Conservation (phyloP, 2,113 vertebrate genomes). For the Plectropomus leopardus region DNA sequence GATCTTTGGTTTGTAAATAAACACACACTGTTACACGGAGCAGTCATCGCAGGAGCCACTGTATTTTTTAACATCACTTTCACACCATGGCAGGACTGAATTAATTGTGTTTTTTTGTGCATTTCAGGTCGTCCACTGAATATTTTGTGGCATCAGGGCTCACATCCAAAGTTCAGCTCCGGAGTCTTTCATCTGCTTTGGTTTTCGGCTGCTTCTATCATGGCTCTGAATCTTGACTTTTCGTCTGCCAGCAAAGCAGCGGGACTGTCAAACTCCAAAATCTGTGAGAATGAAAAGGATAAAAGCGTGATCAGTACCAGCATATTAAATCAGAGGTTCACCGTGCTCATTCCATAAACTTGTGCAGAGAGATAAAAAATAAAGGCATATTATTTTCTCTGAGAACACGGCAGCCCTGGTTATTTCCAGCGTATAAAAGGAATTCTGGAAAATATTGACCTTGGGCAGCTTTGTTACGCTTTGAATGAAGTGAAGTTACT, state of each 20-base stretch:
- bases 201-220: slow-evolving; percentile 91
- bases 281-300: slow-evolving; percentile 82
- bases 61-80: slow-evolving; percentile 38
- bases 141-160: slow-evolving; percentile 1
- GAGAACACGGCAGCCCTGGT: slow-evolving; percentile 18
- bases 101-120: slow-evolving; percentile 44
- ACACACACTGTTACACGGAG: slow-evolving; percentile 35
- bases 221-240: slow-evolving; percentile 93
- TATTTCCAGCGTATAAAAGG: slow-evolving; percentile 21
- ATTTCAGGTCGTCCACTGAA: slow-evolving; percentile 32
- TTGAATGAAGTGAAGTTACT: slow-evolving; percentile 17
- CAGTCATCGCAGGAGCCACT: slow-evolving; percentile 23
- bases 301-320: slow-evolving; percentile 41
- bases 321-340: slow-evolving; percentile 16
- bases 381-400: background rate
- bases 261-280: slow-evolving; percentile 96
- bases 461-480: slow-evolving; percentile 27
- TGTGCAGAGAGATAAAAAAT: background rate
- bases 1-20: slow-evolving; percentile 66
- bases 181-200: slow-evolving; percentile 58
- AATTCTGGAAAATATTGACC: slow-evolving; percentile 25
- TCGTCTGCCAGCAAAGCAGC: slow-evolving; percentile 92
- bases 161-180: slow-evolving; percentile 40
- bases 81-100: slow-evolving; percentile 53
- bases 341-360: slow-evolving; percentile 14